Base-by-base conservation (phyloP, 2,797 vertebrate species). In the Cyprinodon diabolis region DNA sequence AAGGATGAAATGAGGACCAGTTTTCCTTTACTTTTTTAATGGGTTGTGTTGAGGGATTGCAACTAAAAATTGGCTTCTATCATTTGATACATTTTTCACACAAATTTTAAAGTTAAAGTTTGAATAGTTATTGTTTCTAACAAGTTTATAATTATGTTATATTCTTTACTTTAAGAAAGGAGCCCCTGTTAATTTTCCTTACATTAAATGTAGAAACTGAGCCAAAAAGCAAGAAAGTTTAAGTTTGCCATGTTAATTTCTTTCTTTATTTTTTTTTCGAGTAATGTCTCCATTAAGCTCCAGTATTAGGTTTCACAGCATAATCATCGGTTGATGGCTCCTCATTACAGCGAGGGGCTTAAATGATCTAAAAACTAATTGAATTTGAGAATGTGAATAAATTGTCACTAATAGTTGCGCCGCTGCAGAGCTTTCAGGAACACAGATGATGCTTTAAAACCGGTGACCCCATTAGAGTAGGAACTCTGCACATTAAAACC, bases 321-420 rank as follows among this genome's bases (percentile, higher is more conserved):
- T 70, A 68, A 76, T 83, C 67, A 55, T 71, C 72, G 4, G 63
- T 58, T 82, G 74, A 86, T 74, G 65, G 60, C 23, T n/a, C 45
- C 66, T 78, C 80, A 67, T 86, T 84, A 78, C 58, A 69, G n/a
- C 19, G 8, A 52, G 23, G 68, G 40, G 30, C 56, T 63, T 68
- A 70, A 81, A 78, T 72, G 73, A 76, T 77, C 51, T 73, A 6
- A 65, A 69, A 17, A 63, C 23, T 74, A 75, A 89, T 84, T 75
- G 75, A 74, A 65, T 76, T 72, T 71, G 77, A 70, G 11, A n/a
- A 0, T 13, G 35, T 78, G 72, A 71, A 85, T 79, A 71, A 82
- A 81, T 75, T 17, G 17, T 69, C 70, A 35, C 76, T 73, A 79
- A 71, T 72, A 4, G n/a, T 2, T 40, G 58, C 37, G 57, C 23